Evolutionary conservation across 2,888 invertebrate species (phyloP), one percentile per base, ranked within the genome.

Genomic region (Microchrysa polita): DNA sequence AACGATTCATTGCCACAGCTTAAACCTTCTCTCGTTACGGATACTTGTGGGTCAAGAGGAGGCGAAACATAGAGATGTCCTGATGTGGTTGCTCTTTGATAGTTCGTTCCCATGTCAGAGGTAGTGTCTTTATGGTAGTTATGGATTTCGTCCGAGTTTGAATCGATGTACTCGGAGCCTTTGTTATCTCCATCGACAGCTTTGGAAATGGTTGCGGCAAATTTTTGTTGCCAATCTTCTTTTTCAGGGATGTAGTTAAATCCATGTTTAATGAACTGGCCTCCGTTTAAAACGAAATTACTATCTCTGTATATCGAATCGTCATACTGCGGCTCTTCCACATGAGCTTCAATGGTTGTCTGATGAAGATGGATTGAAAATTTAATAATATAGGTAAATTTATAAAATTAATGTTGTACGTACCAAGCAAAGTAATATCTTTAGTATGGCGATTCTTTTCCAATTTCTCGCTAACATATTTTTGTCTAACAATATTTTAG

Each of bases 171-270:
- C 5, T 40, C 55, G 1, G 48, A 22, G 14, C 34, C 34, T 34
- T 57, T 57, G 4, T 9, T 22, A 0, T 69, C 55, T 18, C 57
- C 69, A 20, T 55, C 69, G 20, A 69, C n/a, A 10, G 57, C 69
- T 18, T 69, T 27, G 0, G 57, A 57, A 40, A 69, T 18, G 5
- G 40, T 57, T 16, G 55, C 69, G 1, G 67, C 67, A 42, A 69
- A 69, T 34, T 69, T 69, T 20, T 55, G 55, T 40, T 69, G 69
- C 69, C 69, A 69, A 22, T 12, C 57, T 12, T 55, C 55, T n/a
- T 40, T 69, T 18, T 57, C 55, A 10, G 69, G 69, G 18, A 34
- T 16, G 23, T 23, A 69, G 27, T 42, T 27, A 40, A 69, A 55
- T 23, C 23, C 40, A 7, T 40, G 48, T 55, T 42, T 27, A 40